Evolutionary conservation across 2,797 vertebrate species (phyloP).

Genomic region (Hirundo rustica): DNA sequence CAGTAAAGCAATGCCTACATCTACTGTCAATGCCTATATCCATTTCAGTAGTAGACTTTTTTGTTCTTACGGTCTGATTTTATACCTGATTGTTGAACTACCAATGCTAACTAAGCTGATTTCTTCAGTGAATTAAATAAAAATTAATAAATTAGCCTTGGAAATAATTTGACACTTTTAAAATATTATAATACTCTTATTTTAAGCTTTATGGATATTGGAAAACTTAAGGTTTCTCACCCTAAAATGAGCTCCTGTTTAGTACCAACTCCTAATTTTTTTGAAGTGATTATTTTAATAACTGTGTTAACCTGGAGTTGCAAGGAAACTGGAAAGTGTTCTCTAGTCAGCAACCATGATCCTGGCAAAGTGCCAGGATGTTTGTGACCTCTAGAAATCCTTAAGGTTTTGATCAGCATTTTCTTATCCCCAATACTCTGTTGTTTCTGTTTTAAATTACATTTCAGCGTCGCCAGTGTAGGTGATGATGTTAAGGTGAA

Average conservation of each 20-base stretch:
- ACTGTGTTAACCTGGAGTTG: background rate
- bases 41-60: background rate
- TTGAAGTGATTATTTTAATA: background rate
- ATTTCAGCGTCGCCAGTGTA: background rate
- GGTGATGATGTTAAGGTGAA: slow-evolving; percentile 39
- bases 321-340: background rate
- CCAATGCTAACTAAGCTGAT: background rate
- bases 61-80: background rate
- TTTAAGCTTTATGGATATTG: background rate
- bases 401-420: background rate
- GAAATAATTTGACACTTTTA: background rate
- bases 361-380: background rate
- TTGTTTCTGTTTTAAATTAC: slow-evolving; percentile 42
- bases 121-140: background rate
- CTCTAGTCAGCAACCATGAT: background rate
- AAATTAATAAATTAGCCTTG: background rate
- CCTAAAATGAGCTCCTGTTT: background rate
- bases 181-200: background rate
- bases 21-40: background rate
- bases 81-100: background rate
- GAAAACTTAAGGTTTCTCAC: background rate
- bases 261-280: background rate
- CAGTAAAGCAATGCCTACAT: background rate
- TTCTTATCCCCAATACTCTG: background rate
- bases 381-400: slow-evolving; percentile 17